Evolutionary conservation across 2,797 vertebrate genomes (phyloP).

Genomic region (Perodicticus potto): DNA sequence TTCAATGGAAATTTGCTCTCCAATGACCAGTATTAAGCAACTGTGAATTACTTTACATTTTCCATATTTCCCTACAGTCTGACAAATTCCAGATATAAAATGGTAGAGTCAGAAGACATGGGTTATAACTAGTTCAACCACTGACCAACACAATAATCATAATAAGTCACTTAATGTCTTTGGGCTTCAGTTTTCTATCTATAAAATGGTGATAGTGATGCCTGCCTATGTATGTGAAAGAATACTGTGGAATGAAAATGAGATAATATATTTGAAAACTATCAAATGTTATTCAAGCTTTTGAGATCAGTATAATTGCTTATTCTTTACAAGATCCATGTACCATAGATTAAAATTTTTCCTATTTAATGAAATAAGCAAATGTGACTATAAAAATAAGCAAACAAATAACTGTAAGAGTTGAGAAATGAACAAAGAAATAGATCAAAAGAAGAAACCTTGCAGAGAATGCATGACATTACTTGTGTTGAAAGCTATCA

Average conservation of each 20-base stretch:
- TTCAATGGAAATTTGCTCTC: background rate
- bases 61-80: background rate
- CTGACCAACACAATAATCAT: background rate
- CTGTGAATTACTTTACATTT: background rate
- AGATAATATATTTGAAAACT: background rate
- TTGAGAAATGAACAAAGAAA: slow-evolving; percentile 16
- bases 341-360: background rate
- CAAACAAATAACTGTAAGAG: background rate
- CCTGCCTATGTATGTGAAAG: background rate
- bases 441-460: slow-evolving; percentile 44
- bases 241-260: background rate
- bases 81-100: background rate
- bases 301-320: background rate
- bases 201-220: background rate
- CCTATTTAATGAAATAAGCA: slow-evolving; percentile 33
- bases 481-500: background rate
- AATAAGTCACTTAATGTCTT: background rate
- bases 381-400: background rate
- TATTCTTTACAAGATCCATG: background rate
- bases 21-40: background rate
- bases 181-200: background rate
- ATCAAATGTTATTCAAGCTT: background rate
- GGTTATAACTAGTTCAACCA: background rate
- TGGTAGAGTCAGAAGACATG: background rate
- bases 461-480: background rate